These are phyloP conservation scores for Xenopus laevis DNA, from an alignment of 2,113 vertebrate species.

Conservation along the genomic window DNA sequence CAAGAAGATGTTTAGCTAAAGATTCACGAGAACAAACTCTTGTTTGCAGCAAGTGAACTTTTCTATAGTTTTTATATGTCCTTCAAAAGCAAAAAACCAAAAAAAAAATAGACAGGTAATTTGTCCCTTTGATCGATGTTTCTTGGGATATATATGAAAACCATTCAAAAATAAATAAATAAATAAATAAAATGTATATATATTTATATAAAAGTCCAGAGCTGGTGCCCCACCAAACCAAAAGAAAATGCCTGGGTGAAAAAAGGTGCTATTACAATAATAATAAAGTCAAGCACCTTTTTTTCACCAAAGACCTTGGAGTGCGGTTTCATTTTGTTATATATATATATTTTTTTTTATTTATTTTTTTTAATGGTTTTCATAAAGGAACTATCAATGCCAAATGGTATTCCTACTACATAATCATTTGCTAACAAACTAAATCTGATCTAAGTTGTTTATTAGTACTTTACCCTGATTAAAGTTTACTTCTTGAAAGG, in stretches of 20 bases:
- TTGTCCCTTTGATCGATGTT: conserved; percentile 58
- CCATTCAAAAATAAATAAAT: too few relatives aligned
- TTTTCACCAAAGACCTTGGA: too few relatives aligned
- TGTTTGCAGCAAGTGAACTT: conserved; percentile 18
- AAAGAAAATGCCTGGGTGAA: too few relatives aligned
- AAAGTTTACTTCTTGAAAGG: too few relatives aligned
- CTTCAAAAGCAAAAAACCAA: conserved; percentile 7
- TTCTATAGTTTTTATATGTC: conserved; percentile 20
- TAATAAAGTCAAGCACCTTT: too few relatives aligned
- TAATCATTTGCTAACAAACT: conserved; percentile 63
- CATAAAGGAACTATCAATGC: conserved; percentile 42
- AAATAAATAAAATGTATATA: too few relatives aligned
- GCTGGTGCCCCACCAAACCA: too few relatives aligned
- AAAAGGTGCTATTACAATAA: too few relatives aligned
- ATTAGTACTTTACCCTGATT: conserved; percentile 63
- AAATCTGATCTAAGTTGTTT: conserved; percentile 59
- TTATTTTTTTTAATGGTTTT: too few relatives aligned
- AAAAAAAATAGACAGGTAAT: conserved; percentile 57
- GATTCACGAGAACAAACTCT: conserved; percentile 21
- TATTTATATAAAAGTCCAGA: too few relatives aligned
- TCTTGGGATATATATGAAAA: conserved; percentile 54
- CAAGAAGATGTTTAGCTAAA: conserved; percentile 8
- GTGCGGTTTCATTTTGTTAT: too few relatives aligned
- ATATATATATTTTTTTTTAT: too few relatives aligned
- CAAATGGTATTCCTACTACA: conserved; percentile 63